Evolutionary conservation across 2,113 vertebrate species (phyloP).

Genomic region (Cardinalis cardinalis): DNA sequence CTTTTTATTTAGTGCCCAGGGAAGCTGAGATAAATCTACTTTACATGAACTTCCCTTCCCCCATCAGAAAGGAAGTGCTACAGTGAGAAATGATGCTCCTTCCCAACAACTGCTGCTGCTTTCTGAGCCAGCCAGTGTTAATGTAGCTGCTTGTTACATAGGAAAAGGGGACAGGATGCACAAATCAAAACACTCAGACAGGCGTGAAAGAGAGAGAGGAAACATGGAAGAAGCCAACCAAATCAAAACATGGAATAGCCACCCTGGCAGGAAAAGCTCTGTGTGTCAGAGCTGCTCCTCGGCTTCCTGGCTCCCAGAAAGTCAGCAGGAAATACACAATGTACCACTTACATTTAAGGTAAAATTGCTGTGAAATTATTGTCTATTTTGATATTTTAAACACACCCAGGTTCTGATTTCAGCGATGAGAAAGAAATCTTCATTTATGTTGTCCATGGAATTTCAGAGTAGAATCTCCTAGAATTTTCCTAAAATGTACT

Average conservation of each 20-base stretch:
- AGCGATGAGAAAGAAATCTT: neutral
- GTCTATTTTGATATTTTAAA: neutral
- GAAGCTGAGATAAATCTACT: neutral
- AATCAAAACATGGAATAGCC: neutral
- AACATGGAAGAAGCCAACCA: constrained; percentile 1
- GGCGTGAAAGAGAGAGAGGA: constrained; percentile 17
- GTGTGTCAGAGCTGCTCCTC: neutral
- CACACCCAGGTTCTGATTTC: neutral
- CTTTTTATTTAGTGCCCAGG: neutral
- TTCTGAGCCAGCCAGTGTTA: neutral
- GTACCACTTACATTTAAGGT: neutral
- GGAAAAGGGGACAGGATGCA: neutral
- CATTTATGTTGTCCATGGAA: neutral
- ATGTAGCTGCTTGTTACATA: neutral
- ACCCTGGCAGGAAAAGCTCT: neutral
- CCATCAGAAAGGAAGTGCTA: neutral
- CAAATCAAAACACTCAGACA: constrained; percentile 43
- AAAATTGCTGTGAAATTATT: neutral
- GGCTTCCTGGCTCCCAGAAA: neutral
- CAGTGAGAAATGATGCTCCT: neutral
- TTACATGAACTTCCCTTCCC: neutral
- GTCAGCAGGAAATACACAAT: neutral
- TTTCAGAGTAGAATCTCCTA: neutral
- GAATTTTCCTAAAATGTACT: neutral
- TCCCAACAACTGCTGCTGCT: neutral